Evolutionary conservation across 2,888 invertebrate species (phyloP), one percentile per base, ranked within the genome.

Genomic region (Thumatha senex): DNA sequence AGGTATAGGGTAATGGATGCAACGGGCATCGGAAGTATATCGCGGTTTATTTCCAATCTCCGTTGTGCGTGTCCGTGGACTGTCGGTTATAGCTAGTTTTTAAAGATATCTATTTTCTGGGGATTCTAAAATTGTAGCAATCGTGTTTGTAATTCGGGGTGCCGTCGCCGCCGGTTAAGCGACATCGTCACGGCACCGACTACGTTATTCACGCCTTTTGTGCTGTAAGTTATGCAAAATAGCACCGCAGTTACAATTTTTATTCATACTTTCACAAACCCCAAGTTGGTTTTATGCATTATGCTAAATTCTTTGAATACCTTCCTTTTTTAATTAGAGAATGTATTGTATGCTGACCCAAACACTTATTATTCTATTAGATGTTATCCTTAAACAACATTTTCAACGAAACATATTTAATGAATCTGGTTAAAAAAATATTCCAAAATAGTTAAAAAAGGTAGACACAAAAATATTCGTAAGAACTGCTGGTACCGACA

Each of bases 181-280:
- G 54, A 43, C 55, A 58, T 33, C 52, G 58, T 53, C 66, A 52
- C 44, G 48, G 31, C 41, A 40, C 40, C 42, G 35, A 46, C 55
- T 41, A 39, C 59, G 36, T 40, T 48, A 51, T 58, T 11, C 15
- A 39, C 10, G 39, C 49, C 53, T 65, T 65, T 65, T 66, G 62
- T 59, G 43, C 46, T 48, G 47, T 54, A 57, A 66, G 68, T 69
- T 61, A 66, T 68, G 69, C 54, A 59, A 61, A 65, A 61, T 54
- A 39, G 42, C 51, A 48, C 48, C 35, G 45, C 51, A 51, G 50
- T 56, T 48, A 54, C 59, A 57, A 24, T 24, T 24, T 67, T 55
- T 56, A 56, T 53, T 44, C 40, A 53, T 50, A 51, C 53, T 56
- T 29, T 48, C 45, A 40, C 50, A 54, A 39, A 60, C 50, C 40